phyloP scores from a whole-genome alignment of 2,113 vertebrate genomes.

The Nannobrachium achirus region DNA sequence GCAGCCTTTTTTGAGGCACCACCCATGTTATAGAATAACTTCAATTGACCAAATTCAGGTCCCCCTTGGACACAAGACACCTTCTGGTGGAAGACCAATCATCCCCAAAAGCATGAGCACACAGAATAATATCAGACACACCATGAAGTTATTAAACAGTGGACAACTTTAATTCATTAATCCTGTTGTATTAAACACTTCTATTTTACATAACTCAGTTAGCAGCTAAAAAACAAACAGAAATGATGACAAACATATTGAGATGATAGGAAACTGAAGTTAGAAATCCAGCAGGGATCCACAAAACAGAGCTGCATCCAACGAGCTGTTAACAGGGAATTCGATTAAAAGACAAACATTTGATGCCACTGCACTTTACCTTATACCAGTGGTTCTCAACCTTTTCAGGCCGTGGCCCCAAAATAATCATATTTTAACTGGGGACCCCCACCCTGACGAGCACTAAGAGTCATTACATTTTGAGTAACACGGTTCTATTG shows the following conservation, averaged over 20 bases:
- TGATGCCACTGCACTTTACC: too few species aligned
- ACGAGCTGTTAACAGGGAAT: background rate
- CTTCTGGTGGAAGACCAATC: background rate
- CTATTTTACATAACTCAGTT: constrained; percentile 76
- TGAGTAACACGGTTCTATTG: too few species aligned
- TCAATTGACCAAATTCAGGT: too few species aligned
- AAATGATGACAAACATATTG: constrained; percentile 37
- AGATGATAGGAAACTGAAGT: constrained; percentile 36
- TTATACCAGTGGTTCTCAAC: too few species aligned
- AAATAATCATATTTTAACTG: too few species aligned
- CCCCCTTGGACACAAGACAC: too few species aligned
- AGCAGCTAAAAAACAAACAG: constrained; percentile 62
- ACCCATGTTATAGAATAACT: too few species aligned
- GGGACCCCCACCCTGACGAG: too few species aligned
- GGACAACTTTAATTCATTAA: constrained; percentile 75
- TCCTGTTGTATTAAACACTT: constrained; percentile 72
- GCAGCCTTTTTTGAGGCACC: too few species aligned
- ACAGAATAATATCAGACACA: constrained; percentile 20
- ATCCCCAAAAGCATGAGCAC: background rate
- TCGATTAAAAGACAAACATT: too few species aligned
- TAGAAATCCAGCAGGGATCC: constrained; percentile 38
- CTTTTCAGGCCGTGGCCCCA: too few species aligned
- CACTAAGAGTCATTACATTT: too few species aligned
- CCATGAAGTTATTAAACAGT: constrained; percentile 56
- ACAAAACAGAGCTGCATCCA: background rate